phyloP scores from a whole-genome alignment of 2,113 vertebrate species.

The Alexandromys fortis region DNA sequence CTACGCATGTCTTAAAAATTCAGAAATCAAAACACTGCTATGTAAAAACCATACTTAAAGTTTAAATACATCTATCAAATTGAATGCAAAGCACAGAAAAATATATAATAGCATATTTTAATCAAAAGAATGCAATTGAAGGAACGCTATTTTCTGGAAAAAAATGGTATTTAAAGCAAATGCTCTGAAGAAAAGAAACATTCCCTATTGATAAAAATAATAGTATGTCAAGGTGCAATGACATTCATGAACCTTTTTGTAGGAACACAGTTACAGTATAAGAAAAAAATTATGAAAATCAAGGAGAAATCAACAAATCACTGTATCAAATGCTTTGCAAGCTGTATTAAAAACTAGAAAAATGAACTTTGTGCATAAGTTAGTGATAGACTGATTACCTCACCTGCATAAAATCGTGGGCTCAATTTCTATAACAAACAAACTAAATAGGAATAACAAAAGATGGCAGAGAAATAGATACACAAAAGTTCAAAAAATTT shows the following conservation, averaged over 20 bases:
- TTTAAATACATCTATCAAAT: conserved; percentile 60
- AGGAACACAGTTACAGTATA: not conserved
- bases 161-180: conserved; percentile 59
- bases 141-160: conserved; percentile 50
- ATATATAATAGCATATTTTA: conserved; percentile 37
- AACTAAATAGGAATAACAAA: not conserved
- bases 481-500: not conserved
- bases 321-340: not conserved
- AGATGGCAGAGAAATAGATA: not conserved
- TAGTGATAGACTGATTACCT: not conserved
- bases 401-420: not conserved
- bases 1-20: conserved; percentile 43
- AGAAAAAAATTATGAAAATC: conserved; percentile 23
- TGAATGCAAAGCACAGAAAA: conserved; percentile 41
- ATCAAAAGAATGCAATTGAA: conserved; percentile 62
- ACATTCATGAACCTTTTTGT: conserved; percentile 36
- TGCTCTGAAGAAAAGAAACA: conserved; percentile 32
- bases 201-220: conserved; percentile 46
- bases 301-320: conserved; percentile 6
- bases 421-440: not conserved
- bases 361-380: not conserved
- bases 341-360: not conserved
- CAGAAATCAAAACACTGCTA: not conserved
- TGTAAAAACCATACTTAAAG: conserved; percentile 2
- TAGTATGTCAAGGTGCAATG: not conserved